Evolutionary conservation across 2,113 vertebrate genomes (phyloP).

Genomic region (Atherinomorus stipes): DNA sequence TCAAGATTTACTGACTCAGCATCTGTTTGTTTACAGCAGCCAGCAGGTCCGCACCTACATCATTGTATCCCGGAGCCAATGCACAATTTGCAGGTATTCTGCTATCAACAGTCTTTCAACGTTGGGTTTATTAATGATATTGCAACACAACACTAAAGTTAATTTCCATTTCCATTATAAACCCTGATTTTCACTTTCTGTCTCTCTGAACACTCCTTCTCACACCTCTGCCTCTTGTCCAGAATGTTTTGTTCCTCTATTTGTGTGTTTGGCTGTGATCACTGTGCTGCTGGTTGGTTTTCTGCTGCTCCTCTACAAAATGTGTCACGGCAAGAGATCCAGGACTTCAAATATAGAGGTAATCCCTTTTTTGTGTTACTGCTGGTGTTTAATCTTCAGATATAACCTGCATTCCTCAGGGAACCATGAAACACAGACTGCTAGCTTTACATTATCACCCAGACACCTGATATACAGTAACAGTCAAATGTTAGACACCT

Average conservation of each 20-base stretch:
- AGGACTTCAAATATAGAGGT: neutral
- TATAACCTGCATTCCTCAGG: too few relatives aligned
- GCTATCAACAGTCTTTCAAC: neutral
- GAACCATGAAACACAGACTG: neutral
- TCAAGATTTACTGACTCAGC: neutral
- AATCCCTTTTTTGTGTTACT: neutral
- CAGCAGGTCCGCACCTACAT: neutral
- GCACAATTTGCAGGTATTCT: neutral
- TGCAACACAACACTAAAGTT: neutral
- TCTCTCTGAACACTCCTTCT: neutral
- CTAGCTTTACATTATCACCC: neutral
- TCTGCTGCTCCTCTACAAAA: neutral
- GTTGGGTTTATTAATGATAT: neutral
- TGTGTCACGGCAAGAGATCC: neutral
- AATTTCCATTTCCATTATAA: neutral
- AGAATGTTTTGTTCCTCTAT: neutral
- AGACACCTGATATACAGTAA: too few relatives aligned
- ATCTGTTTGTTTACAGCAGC: conserved; percentile 11
- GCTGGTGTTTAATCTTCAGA: neutral
- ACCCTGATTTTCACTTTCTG: neutral
- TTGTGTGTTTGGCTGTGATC: neutral
- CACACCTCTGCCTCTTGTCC: neutral
- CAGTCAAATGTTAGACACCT: too few relatives aligned
- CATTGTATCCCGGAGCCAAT: neutral
- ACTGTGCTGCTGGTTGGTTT: neutral